These are phyloP conservation scores for Tetranychus urticae DNA, from an alignment of 1,140 invertebrate genomes.

Conservation along the genomic window DNA sequence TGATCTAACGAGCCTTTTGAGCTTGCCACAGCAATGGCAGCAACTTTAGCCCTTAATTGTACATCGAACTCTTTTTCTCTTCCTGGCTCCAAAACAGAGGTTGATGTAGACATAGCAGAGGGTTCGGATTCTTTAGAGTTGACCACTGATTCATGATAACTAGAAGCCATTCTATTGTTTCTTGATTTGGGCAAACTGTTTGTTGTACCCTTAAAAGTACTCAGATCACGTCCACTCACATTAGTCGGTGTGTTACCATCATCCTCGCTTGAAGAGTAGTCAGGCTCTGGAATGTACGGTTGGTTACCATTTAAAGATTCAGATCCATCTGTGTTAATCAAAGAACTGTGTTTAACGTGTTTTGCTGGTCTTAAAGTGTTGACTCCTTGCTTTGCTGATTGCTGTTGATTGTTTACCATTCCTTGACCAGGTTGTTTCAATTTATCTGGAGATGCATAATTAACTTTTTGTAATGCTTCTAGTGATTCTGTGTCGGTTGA, in stretches of 20 bases:
- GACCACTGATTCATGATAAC: background rate
- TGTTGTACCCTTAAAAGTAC: background rate
- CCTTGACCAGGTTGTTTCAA: slow-evolving; percentile 1
- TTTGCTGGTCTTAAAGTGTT: background rate
- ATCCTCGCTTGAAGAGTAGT: slow-evolving; percentile 34
- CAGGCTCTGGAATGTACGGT: slow-evolving; percentile 63
- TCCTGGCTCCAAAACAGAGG: background rate
- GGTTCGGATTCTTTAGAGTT: background rate
- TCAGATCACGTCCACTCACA: background rate
- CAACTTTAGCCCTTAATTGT: background rate
- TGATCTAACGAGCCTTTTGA: background rate
- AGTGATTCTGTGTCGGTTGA: background rate
- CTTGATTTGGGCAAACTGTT: background rate
- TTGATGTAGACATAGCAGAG: background rate
- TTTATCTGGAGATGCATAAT: background rate
- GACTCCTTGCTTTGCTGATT: background rate
- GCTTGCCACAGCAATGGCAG: background rate
- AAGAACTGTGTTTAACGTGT: background rate
- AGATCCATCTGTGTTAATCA: background rate
- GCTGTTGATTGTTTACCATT: background rate
- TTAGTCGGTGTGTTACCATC: slow-evolving; percentile 2
- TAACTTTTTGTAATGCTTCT: background rate
- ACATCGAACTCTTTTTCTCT: background rate
- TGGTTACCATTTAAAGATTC: slow-evolving; percentile 3
- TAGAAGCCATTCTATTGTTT: background rate